Percentiles rank a stretch among this genome's conserved stretches.
phyloP scores from a whole-genome alignment of 1,140 invertebrate species.

The Drosophila baimaii region DNA sequence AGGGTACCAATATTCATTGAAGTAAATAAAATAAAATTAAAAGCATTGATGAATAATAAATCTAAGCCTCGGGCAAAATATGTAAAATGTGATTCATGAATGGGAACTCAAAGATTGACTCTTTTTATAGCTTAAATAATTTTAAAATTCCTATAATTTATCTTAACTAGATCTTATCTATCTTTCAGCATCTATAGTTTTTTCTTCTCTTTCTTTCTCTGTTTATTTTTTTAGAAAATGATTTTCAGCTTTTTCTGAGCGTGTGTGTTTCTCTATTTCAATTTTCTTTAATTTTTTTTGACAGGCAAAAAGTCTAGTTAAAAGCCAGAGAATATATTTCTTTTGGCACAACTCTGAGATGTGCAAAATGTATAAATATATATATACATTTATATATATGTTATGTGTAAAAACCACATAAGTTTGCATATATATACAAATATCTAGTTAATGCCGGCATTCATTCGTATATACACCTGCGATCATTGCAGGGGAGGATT shows the following conservation, averaged over 20 bases:
- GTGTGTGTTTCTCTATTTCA: slow-evolving; percentile 16
- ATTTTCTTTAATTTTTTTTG: slow-evolving; percentile 34
- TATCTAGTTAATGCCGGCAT: slow-evolving; percentile 51
- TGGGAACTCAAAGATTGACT: not conserved
- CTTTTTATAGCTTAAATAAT: not conserved
- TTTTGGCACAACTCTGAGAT: slow-evolving; percentile 33
- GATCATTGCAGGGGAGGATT: slow-evolving; percentile 13
- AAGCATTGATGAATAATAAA: not conserved
- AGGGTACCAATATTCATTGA: not conserved
- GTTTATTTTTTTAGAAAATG: slow-evolving; percentile 22
- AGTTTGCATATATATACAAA: slow-evolving; percentile 21
- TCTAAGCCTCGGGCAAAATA: not conserved
- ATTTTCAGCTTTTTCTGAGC: slow-evolving; percentile 3
- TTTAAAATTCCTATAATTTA: slow-evolving; percentile 5
- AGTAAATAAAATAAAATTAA: slow-evolving; percentile 1
- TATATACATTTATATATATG: slow-evolving; percentile 1
- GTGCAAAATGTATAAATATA: slow-evolving; percentile 39
- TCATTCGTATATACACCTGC: slow-evolving; percentile 33
- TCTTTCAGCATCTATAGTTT: not conserved
- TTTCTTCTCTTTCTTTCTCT: slow-evolving; percentile 5
- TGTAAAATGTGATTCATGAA: not conserved
- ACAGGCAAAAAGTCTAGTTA: slow-evolving; percentile 17
- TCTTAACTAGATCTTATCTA: not conserved
- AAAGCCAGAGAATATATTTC: slow-evolving; percentile 21
- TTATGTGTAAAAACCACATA: slow-evolving; percentile 16